phyloP scores from a whole-genome alignment of 2,888 invertebrate genomes.

The Pachymerium ferrugineum region DNA sequence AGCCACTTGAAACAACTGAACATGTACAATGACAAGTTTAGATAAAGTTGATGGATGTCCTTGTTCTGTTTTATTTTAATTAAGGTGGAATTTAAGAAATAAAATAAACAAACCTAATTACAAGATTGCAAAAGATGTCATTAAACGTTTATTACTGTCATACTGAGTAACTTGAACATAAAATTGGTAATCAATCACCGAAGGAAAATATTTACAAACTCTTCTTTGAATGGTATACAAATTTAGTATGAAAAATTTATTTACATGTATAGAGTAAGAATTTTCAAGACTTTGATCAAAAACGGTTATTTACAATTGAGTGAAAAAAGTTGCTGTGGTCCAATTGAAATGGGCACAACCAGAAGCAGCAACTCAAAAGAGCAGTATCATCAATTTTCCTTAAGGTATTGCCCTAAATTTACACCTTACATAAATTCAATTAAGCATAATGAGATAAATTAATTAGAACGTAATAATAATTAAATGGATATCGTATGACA shows the following conservation, averaged over 20 bases:
- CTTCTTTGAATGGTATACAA: not conserved
- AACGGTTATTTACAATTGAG: not conserved
- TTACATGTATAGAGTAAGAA: not conserved
- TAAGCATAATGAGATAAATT: not conserved
- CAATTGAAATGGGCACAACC: not conserved
- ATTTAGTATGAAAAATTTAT: not conserved
- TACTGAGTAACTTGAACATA: too few species aligned
- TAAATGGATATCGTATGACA: not conserved
- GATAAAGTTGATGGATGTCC: too few species aligned
- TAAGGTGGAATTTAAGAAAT: not conserved
- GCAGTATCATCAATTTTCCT: not conserved
- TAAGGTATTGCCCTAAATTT: constrained; percentile 1
- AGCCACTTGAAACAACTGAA: not conserved
- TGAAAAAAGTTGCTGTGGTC: not conserved
- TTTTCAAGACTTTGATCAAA: not conserved
- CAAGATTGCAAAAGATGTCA: not conserved
- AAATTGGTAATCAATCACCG: too few species aligned
- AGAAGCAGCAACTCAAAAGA: constrained; percentile 7
- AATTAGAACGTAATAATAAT: not conserved
- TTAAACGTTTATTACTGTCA: not conserved
- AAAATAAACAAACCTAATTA: not conserved
- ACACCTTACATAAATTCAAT: not conserved
- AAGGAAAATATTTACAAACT: not conserved
- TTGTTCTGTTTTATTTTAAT: not conserved
- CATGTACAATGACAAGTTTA: not conserved